Evolutionary conservation across 2,113 vertebrate genomes (phyloP).

Genomic region (Abramis brama): DNA sequence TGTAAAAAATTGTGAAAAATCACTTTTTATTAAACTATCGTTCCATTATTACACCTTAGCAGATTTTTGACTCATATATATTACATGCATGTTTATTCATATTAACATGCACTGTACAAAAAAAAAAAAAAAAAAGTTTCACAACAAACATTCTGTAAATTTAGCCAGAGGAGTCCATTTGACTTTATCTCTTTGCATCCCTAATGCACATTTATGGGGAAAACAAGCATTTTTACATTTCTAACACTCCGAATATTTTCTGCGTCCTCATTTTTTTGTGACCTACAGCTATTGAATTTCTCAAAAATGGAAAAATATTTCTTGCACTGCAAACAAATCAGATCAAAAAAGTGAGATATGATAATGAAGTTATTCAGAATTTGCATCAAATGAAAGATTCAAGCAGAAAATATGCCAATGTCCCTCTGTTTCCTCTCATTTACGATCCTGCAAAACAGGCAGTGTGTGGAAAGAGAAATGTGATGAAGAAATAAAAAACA

Average conservation of each 20-base stretch:
- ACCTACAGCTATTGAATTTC: background rate
- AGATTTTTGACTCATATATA: no score
- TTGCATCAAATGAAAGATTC: background rate
- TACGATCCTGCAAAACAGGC: background rate
- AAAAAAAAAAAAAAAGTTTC: background rate
- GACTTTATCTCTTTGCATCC: background rate
- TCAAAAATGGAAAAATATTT: background rate
- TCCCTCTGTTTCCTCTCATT: conserved; percentile 7
- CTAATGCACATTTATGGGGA: background rate
- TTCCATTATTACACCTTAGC: no score
- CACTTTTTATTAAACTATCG: no score
- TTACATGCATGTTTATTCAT: no score
- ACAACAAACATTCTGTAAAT: background rate
- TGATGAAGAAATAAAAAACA: conserved; percentile 5
- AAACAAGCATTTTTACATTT: background rate
- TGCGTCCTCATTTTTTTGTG: background rate
- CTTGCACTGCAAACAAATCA: background rate
- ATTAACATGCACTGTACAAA: background rate
- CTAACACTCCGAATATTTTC: background rate
- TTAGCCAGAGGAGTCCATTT: conserved; percentile 6
- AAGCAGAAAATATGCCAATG: conserved; percentile 15
- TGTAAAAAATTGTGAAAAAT: no score
- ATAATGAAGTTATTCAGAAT: conserved; percentile 1
- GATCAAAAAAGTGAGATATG: conserved; percentile 28
- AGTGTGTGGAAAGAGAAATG: background rate